Percentiles rank a stretch among this genome's conserved stretches.
These are phyloP conservation scores for Myioborus miniatus DNA, from an alignment of 2,797 vertebrate genomes.

Conservation along the genomic window DNA sequence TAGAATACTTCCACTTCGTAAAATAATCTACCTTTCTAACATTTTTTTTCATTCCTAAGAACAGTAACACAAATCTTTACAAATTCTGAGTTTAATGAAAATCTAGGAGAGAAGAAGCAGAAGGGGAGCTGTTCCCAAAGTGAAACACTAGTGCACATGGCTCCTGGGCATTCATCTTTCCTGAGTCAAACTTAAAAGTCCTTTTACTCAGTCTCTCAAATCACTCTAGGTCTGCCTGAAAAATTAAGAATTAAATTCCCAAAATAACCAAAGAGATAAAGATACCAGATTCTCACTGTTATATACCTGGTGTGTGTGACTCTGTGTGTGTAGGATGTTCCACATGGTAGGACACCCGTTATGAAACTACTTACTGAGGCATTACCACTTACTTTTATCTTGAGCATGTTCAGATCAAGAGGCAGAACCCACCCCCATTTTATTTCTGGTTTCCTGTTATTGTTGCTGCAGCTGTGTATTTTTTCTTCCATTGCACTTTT, in stretches of 20 bases:
- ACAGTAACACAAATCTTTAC: neutral
- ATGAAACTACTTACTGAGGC: neutral
- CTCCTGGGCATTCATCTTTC: neutral
- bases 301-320: neutral
- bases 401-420: slow-evolving; percentile 4
- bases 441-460: slow-evolving; percentile 59
- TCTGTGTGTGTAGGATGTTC: neutral
- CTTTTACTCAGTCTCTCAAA: neutral
- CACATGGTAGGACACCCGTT: neutral
- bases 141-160: neutral
- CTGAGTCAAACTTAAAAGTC: neutral
- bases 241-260: neutral
- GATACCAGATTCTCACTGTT: neutral
- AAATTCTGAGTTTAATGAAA: neutral
- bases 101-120: neutral
- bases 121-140: neutral
- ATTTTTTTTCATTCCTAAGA: neutral
- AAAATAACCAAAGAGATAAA: neutral
- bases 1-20: neutral
- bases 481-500: slow-evolving; percentile 32
- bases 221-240: neutral
- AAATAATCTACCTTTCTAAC: neutral
- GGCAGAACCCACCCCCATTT: slow-evolving; percentile 42
- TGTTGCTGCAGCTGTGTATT: slow-evolving; percentile 49
- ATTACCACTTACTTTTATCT: neutral